Evolutionary conservation across 2,797 vertebrate species (phyloP).

Genomic region (Danio aesculapii): DNA sequence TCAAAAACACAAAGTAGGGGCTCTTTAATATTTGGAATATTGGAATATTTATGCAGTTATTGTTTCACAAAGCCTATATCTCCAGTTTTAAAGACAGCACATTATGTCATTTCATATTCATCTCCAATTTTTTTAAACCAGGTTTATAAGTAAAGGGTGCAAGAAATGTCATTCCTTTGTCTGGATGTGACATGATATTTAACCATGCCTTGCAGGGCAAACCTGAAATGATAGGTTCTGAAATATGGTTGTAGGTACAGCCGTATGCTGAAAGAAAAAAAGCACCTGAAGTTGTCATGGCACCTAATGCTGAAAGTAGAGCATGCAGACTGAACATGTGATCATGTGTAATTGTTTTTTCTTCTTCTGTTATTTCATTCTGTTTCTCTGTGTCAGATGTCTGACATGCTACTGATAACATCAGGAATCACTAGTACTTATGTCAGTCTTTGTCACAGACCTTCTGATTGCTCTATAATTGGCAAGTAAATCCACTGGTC

Average conservation of each 20-base stretch:
- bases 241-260: not conserved
- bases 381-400: not conserved
- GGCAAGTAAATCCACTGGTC: slow-evolving; percentile 28
- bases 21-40: too few relatives aligned
- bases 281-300: slow-evolving; percentile 15
- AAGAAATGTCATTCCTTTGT: not conserved
- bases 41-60: not conserved
- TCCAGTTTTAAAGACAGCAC: not conserved
- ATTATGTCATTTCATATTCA: not conserved
- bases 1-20: too few relatives aligned
- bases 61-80: not conserved
- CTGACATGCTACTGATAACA: slow-evolving; percentile 7
- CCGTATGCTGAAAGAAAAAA: slow-evolving; percentile 4
- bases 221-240: slow-evolving; percentile 27
- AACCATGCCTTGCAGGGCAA: slow-evolving; percentile 5
- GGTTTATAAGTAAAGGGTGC: slow-evolving; percentile 5
- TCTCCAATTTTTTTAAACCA: not conserved
- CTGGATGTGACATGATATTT: slow-evolving; percentile 31
- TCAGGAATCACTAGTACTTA: not conserved
- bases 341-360: not conserved
- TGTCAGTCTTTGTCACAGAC: slow-evolving; percentile 4
- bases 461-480: slow-evolving; percentile 41
- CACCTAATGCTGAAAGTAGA: slow-evolving; percentile 12
- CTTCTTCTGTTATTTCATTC: slow-evolving; percentile 3
- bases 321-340: not conserved